These are phyloP conservation scores for Entelurus aequoreus DNA, from an alignment of 2,113 vertebrate species.

Conservation along the genomic window DNA sequence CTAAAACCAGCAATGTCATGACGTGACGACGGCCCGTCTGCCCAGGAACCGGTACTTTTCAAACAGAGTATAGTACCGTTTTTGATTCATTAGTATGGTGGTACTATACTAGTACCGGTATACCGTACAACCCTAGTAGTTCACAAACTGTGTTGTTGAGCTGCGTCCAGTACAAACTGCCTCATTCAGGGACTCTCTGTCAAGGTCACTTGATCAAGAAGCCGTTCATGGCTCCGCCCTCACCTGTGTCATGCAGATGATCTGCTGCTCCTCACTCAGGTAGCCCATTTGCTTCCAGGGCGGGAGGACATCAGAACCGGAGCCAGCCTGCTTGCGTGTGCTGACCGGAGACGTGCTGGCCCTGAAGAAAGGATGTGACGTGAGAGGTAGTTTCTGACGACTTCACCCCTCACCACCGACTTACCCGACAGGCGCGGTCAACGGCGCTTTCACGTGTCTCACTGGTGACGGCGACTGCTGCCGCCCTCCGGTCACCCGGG, in stretches of 20 bases:
- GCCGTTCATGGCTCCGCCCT: not conserved
- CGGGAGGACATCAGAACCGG: slow-evolving; percentile 77
- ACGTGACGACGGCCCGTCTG: too few species aligned
- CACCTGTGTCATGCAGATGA: slow-evolving; percentile 1
- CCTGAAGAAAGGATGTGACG: slow-evolving; percentile 72
- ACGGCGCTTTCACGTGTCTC: slow-evolving; percentile 88
- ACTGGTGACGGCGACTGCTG: slow-evolving; percentile 94
- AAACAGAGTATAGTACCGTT: too few species aligned
- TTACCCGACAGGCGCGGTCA: slow-evolving; percentile 86
- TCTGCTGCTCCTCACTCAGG: slow-evolving; percentile 66
- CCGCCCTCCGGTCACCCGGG: slow-evolving; percentile 77
- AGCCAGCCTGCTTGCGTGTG: slow-evolving; percentile 58
- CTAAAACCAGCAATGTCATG: too few species aligned
- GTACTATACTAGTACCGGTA: too few species aligned
- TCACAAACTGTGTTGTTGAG: too few species aligned
- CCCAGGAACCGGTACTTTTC: too few species aligned
- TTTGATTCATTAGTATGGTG: too few species aligned
- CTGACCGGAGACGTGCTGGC: slow-evolving; percentile 83
- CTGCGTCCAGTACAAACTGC: too few species aligned
- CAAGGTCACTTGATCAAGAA: too few species aligned
- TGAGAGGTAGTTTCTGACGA: slow-evolving; percentile 2
- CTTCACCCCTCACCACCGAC: not conserved
- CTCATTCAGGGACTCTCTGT: not conserved
- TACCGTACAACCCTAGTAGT: too few species aligned
- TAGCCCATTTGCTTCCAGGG: slow-evolving; percentile 90